phyloP scores from a whole-genome alignment of 2,888 invertebrate genomes.

The Mesodorylaimus sp. region DNA sequence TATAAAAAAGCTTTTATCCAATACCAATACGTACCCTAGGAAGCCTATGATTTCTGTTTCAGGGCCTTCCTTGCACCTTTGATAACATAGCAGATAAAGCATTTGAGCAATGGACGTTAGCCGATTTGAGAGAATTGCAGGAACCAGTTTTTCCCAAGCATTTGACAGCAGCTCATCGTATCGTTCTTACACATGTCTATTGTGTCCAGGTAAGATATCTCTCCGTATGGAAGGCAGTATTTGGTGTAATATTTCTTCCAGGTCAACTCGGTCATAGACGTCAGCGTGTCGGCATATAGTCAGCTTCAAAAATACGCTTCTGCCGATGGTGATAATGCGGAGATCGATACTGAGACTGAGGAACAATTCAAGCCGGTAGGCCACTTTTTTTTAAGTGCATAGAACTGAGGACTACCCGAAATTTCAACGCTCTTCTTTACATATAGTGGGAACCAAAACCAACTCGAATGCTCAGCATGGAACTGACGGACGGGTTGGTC shows the following conservation, averaged over 20 bases:
- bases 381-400: not conserved
- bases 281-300: constrained; percentile 36
- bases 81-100: not conserved
- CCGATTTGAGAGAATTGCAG: not conserved
- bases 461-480: constrained; percentile 48
- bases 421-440: not conserved
- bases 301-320: constrained; percentile 43
- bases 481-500: constrained; percentile 54
- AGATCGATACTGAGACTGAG: constrained; percentile 28
- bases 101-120: not conserved
- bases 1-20: too few species aligned
- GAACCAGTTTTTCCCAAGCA: not conserved
- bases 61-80: too few species aligned
- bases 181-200: not conserved
- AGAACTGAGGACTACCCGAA: not conserved
- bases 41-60: too few species aligned
- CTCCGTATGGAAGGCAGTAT: not conserved
- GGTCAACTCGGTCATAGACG: not conserved
- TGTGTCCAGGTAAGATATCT: not conserved
- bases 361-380: not conserved
- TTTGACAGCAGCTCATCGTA: not conserved
- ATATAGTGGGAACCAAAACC: constrained; percentile 39
- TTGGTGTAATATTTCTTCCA: not conserved
- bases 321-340: constrained; percentile 33
- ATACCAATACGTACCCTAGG: too few species aligned